Evolutionary conservation across 1,140 invertebrate species (phyloP).

Genomic region (Eciton burchellii): DNA sequence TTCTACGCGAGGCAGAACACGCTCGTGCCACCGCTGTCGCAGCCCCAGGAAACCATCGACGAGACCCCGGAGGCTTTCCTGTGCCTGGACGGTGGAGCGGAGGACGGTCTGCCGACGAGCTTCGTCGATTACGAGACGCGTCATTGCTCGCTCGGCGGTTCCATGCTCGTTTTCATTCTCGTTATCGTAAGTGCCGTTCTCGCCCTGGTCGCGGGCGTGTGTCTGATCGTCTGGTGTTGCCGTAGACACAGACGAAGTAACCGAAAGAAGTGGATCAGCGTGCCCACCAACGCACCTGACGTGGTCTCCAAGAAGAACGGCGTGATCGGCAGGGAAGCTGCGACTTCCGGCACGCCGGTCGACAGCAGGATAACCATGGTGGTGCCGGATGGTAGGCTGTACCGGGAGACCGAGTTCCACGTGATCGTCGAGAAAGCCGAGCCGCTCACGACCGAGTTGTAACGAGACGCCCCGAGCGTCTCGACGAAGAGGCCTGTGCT

Average conservation of each 20-base stretch:
- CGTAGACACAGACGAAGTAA: conserved; percentile 72
- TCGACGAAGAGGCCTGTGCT: conserved; percentile 61
- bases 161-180: conserved; percentile 77
- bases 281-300: conserved; percentile 83
- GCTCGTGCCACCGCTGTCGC: conserved; percentile 62
- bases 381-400: conserved; percentile 92
- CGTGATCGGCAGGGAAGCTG: conserved; percentile 75
- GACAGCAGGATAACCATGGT: conserved; percentile 88
- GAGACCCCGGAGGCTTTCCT: conserved; percentile 79
- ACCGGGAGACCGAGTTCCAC: conserved; percentile 93
- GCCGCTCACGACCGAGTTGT: conserved; percentile 92
- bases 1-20: conserved; percentile 68
- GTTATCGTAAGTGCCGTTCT: conserved; percentile 70
- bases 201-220: conserved; percentile 61
- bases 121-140: conserved; percentile 78
- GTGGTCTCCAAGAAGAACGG: conserved; percentile 83
- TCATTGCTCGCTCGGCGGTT: conserved; percentile 77
- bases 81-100: conserved; percentile 73
- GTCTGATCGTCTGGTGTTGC: conserved; percentile 79
- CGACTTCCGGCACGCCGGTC: conserved; percentile 71
- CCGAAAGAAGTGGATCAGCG: conserved; percentile 84
- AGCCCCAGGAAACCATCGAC: conserved; percentile 69
- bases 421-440: conserved; percentile 93
- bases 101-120: conserved; percentile 65
- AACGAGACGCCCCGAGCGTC: conserved; percentile 81